Base-by-base conservation (phyloP, 2,888 invertebrate genomes). In the Sipha maydis region DNA sequence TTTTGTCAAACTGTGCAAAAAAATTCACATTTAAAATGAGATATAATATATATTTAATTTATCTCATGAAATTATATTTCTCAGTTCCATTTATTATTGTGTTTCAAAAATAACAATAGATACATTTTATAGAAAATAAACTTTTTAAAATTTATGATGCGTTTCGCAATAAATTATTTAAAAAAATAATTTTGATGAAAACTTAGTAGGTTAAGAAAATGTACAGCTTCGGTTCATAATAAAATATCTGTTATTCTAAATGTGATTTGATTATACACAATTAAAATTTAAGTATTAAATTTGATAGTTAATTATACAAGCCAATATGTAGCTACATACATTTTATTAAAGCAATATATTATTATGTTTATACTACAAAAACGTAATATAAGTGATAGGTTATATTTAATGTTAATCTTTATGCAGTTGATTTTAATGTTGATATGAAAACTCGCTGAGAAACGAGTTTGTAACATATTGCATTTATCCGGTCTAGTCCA, bases 391-490 rank as follows among this genome's bases (percentile, higher is more conserved):
- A 61, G 4, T 4, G 17, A 71, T 31, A 71, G 28, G 28, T 71
- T 71, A 28, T 71, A 31, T 71, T 28, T 34, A 77, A 79, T 56
- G 56, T 79, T 61, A 38, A 34, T 79, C 48, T 71, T 48, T 48
- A 54, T 48, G 14, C 31, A 71, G 48, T 71, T 31, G 28, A 48
- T 71, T 82, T 69, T 71, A 71, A 48, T 83, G 48, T 25, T 28
- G 31, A 54, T 83, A 71, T 83, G 21, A 82, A 83, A 71, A 71
- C 48, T 69, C 71, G 69, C 28, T 41, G 79, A 38, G 48, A 69
- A 82, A 41, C 25, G 48, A 1, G 28, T 48, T n/a, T 61, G 82
- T 83, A 83, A 83, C 82, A 83, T 71, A 83, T 71, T 48, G 69
- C 31, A 31, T 67, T 25, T 31, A 67, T 7, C n/a, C 61, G 7